Conservation (phyloP, 2,113 vertebrate species). For the Nothocercus nigrocapillus region DNA sequence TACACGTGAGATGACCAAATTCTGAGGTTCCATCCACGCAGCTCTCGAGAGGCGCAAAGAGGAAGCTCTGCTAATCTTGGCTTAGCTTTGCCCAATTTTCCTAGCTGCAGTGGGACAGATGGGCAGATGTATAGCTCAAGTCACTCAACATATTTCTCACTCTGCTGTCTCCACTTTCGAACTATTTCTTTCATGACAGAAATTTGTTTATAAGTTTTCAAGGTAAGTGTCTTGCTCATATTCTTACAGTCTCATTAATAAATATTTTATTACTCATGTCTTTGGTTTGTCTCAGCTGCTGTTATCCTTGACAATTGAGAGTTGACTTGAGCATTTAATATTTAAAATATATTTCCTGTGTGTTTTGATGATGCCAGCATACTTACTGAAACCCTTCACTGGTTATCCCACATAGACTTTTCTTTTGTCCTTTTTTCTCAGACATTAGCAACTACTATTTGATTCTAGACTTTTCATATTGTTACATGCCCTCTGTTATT, state of each 20-base stretch:
- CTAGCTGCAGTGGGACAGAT: not conserved
- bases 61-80: accelerated
- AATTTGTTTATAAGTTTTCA: not conserved
- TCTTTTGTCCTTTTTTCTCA: not conserved
- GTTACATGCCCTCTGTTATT: not conserved
- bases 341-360: not conserved
- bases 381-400: not conserved
- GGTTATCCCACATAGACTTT: not conserved
- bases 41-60: not conserved
- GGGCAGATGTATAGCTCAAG: not conserved
- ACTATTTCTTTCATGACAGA: not conserved
- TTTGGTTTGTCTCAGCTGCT: not conserved
- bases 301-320: not conserved
- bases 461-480: not conserved
- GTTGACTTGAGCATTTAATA: not conserved
- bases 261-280: not conserved
- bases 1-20: accelerated
- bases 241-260: not conserved
- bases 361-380: not conserved
- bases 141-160: not conserved
- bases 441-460: not conserved
- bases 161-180: not conserved
- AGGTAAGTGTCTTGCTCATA: not conserved
- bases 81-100: accelerated
- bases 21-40: not conserved